phyloP scores from a whole-genome alignment of 2,797 vertebrate genomes.

The Chiroxiphia lanceolata region DNA sequence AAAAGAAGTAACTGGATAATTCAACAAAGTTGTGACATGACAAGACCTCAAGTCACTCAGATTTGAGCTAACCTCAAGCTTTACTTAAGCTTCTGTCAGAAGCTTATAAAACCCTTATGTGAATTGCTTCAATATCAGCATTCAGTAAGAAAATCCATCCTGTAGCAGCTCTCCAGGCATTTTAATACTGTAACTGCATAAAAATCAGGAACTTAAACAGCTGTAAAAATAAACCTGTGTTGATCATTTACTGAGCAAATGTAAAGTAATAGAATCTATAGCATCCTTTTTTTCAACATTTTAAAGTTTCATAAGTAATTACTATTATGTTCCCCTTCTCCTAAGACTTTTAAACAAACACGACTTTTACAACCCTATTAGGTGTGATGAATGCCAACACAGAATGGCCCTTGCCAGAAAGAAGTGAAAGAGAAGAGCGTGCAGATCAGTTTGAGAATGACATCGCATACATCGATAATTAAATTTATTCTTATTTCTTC shows the following conservation, averaged over 20 bases:
- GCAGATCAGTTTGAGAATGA: not conserved
- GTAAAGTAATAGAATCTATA: not conserved
- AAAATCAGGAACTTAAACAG: not conserved
- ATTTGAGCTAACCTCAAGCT: not conserved
- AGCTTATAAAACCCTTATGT: not conserved
- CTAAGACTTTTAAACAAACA: not conserved
- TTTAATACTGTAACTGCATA: not conserved
- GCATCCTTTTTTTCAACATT: not conserved
- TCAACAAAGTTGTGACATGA: not conserved
- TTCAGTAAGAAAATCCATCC: not conserved
- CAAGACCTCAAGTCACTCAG: not conserved
- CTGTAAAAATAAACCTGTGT: not conserved
- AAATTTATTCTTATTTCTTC: not conserved
- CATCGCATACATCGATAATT: conserved; percentile 38
- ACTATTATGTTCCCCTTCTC: not conserved
- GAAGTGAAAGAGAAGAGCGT: not conserved
- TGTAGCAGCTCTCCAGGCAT: not conserved
- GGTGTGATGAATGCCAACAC: not conserved
- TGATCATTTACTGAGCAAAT: not conserved
- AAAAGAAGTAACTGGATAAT: not conserved
- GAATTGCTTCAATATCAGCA: not conserved
- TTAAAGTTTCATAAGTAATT: not conserved
- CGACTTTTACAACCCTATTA: not conserved
- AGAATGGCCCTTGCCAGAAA: not conserved
- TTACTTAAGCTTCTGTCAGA: not conserved